These are phyloP conservation scores for Corvus moneduloides DNA, from an alignment of 2,113 vertebrate species.

Conservation along the genomic window DNA sequence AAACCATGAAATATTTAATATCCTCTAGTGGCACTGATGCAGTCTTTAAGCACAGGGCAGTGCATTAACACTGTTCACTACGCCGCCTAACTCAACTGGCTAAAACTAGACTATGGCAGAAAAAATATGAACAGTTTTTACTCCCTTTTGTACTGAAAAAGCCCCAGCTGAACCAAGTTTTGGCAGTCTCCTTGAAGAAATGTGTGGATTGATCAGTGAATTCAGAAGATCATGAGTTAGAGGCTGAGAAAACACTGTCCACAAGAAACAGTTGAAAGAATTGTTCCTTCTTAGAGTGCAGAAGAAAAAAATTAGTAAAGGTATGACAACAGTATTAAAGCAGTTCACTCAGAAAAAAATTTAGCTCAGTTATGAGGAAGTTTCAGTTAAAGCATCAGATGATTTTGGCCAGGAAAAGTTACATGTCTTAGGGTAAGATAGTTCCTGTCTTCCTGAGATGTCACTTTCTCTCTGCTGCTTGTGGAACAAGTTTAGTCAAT, in stretches of 20 bases:
- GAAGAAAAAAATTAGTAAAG: neutral
- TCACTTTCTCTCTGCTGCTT: neutral
- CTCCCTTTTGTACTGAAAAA: neutral
- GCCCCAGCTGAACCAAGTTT: neutral
- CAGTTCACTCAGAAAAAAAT: neutral
- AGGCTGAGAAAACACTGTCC: neutral
- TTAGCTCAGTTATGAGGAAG: neutral
- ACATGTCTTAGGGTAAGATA: neutral
- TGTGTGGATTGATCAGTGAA: neutral
- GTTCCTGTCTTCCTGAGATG: neutral
- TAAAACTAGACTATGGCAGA: neutral
- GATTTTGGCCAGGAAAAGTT: neutral
- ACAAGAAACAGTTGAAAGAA: neutral
- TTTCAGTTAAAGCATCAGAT: neutral
- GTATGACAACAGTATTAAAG: neutral
- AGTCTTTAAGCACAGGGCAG: neutral
- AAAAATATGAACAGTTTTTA: neutral
- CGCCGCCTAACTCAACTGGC: neutral
- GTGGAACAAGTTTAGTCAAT: neutral
- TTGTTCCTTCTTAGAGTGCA: neutral
- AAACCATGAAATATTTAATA: slow-evolving; percentile 38
- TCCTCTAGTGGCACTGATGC: neutral
- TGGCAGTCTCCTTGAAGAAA: neutral
- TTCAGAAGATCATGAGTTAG: neutral
- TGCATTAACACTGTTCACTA: neutral